Base-by-base conservation (phyloP, 2,888 invertebrate species). In the Caenorhabditis virilis region DNA sequence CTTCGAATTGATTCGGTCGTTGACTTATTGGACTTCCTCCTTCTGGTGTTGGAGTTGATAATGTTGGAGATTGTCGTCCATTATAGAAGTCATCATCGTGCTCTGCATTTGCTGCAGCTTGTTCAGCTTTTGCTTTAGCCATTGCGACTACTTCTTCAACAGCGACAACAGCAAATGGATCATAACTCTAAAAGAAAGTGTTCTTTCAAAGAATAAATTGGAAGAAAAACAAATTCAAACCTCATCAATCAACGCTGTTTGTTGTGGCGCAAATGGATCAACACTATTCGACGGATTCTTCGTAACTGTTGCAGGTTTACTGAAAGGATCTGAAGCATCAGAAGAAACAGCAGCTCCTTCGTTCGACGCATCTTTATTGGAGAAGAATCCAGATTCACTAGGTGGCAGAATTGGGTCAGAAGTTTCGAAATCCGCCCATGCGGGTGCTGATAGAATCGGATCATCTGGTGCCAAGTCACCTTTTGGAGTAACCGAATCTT, bases 91-190 rank as follows among this genome's bases (percentile, higher is more conserved):
- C 74, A 43, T 78, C 78, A 6, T 70, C 67, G 22, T 78, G 78
- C 4, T 69, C 66, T 6, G 63, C 60, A 15, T 65, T 67, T 15
- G 66, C 62, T 6, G 71, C 70, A 2, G 65, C 68, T 30, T 76
- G 74, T 36, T 76, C 78, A 2, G 79, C 80, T 49, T 74, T 73
- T 39, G 79, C 75, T 48, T 78, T 78, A 1, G 80, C 82, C 52
- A 82, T 78, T 1, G 80, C 82, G 23, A 83, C 76, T 7, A 84
- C 75, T 54, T 84, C 82, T 15, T 83, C 83, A 1, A 78, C 78
- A 2, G 83, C 71, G 15, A 78, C 77, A 7, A 81, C 78, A 9
- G 79, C 79, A 55, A 83, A 83, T 7, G 83, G 83, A 66, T 83
- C 82, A 64, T 77, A 80, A 48, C 69, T 69, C 78, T 79, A 59